Base-by-base conservation (phyloP, 2,113 vertebrate genomes). In the Bettongia penicillata region DNA sequence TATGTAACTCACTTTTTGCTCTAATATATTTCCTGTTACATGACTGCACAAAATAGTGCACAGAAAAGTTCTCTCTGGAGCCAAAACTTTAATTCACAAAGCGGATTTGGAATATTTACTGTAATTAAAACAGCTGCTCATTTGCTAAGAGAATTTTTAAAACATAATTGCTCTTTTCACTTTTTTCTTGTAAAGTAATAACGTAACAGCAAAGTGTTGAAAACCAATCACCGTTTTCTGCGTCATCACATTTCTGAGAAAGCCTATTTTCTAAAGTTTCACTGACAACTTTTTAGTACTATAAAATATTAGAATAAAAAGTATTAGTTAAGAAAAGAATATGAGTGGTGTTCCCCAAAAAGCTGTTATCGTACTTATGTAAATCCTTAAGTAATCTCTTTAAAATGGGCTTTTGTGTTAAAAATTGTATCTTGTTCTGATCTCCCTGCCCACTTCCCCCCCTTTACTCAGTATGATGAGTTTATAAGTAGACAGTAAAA, bases 61-160 rank as follows among this genome's bases (percentile, higher is more conserved):
- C 1, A 23, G 19, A 84, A 43, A 90, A 90, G 48, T 51, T 90
- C 28, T 90, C 48, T 50, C 25, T 28, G 49, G 90, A 96, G 93
- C 53, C 90, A 96, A 96, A 97, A 96, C 89, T 93, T 96, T 96
- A 89, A 97, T 49, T 94, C 91, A 94, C 61, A 97, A 97, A 96
- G 96, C 92, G 93, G 95, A 95, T 92, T 97, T 55, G 94, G 68
- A 97, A 95, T 90, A 93, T 96, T 96, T 96, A 96, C 94, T 93
- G 91, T 91, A 97, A 98, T 98, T 97, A 98, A 97, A 97, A 93
- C 0, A 68, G 94, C 94, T 97, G 97, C 50, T 96, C 96, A 96
- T 95, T 96, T 93, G 89, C 92, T 93, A 50, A 96, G 91, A n/a
- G 37, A 96, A 91, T 92, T 97, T 96, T 90, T 97, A 92, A 95